phyloP scores from a whole-genome alignment of 2,888 invertebrate species.

The Notocelia uddmanniana region DNA sequence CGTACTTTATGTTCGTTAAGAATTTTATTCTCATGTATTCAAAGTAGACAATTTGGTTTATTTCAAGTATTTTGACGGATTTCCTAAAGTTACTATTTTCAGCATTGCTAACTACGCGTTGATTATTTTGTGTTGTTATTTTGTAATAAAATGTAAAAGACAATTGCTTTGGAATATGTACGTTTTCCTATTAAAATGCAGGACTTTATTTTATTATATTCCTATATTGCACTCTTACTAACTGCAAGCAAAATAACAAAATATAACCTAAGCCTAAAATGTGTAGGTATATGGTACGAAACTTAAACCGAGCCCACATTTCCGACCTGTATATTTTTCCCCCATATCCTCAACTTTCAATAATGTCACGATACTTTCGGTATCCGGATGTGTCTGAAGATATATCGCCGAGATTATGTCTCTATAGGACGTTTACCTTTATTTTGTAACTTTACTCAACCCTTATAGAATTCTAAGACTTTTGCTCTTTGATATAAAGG shows the following conservation, averaged over 20 bases:
- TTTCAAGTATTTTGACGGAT: slow-evolving; percentile 7
- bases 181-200: no score
- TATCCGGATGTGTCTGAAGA: slow-evolving; percentile 41
- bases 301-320: slow-evolving; percentile 25
- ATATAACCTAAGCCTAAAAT: neutral
- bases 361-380: slow-evolving; percentile 44
- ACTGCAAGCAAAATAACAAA: neutral
- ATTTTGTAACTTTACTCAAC: slow-evolving; percentile 11
- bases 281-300: neutral
- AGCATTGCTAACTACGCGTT: no score
- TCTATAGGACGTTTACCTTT: slow-evolving; percentile 37
- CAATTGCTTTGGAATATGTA: no score
- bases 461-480: slow-evolving; percentile 3
- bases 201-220: no score
- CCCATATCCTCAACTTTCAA: slow-evolving; percentile 39
- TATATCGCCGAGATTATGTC: slow-evolving; percentile 41
- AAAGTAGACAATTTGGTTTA: slow-evolving; percentile 34
- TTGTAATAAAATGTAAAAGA: no score
- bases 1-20: slow-evolving; percentile 42
- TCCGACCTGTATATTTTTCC: slow-evolving; percentile 39
- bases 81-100: no score
- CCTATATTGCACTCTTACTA: no score
- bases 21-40: slow-evolving; percentile 39
- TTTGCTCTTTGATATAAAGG: neutral
- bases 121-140: no score